A percentile compares a stretch with the other conserved stretches of the same genome.
These are phyloP conservation scores for Melitaea athalia DNA, from an alignment of 2,888 invertebrate genomes.

Conservation along the genomic window DNA sequence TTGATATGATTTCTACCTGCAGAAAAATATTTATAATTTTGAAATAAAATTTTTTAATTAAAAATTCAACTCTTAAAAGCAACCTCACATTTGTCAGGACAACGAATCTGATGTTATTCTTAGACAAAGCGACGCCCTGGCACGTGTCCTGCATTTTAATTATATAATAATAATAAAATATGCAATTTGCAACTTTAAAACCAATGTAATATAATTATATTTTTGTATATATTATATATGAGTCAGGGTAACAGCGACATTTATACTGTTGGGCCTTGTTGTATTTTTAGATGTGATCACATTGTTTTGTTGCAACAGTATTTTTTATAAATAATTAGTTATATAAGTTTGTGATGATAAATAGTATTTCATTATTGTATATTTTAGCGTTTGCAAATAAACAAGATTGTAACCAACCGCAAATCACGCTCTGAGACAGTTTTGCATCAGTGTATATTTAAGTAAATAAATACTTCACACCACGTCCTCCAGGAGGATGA, in stretches of 20 bases:
- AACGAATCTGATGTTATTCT: constrained; percentile 1
- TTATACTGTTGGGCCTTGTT: background rate
- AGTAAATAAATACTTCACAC: no score
- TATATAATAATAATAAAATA: background rate
- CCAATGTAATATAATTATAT: constrained; percentile 14
- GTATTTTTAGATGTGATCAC: constrained; percentile 17
- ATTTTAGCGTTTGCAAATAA: background rate
- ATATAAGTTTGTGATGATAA: background rate
- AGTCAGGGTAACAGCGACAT: background rate
- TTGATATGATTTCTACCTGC: no score
- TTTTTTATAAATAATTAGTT: background rate
- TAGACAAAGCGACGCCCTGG: constrained; percentile 5
- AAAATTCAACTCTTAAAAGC: no score
- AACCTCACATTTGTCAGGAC: background rate
- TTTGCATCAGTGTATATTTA: no score
- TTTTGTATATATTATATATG: background rate
- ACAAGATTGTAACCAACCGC: no score
- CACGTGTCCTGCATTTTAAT: constrained; percentile 13
- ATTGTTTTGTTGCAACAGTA: background rate
- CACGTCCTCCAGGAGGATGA: no score
- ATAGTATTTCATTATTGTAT: background rate
- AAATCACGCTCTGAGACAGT: no score
- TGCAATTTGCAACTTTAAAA: background rate
- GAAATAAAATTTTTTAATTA: no score
- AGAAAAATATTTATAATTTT: no score